Evolutionary conservation across 2,797 vertebrate genomes (phyloP).

Genomic region (Cichlasoma orientale): DNA sequence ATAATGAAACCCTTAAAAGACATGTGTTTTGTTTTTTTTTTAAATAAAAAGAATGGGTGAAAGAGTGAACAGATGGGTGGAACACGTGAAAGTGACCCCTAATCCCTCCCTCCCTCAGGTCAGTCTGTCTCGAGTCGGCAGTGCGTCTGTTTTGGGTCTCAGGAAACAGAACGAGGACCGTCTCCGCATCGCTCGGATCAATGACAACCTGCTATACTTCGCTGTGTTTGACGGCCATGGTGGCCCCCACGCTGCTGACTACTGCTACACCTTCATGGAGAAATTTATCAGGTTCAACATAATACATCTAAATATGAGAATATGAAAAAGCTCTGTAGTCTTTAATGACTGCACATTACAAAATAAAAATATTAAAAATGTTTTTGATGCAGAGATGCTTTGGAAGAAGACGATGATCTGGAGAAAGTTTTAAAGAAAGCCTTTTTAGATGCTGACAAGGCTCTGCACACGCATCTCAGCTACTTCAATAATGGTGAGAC

Average conservation of each 20-base stretch:
- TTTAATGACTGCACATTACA: not conserved
- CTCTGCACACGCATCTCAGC: constrained; percentile 83
- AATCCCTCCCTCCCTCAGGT: constrained; percentile 78
- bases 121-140: constrained; percentile 87
- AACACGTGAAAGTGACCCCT: not conserved
- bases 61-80: no score
- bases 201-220: constrained; percentile 88
- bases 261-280: constrained; percentile 91
- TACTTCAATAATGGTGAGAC: constrained; percentile 85
- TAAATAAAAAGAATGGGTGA: not conserved
- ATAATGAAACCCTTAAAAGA: no score
- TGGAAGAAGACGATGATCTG: constrained; percentile 87
- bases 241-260: constrained; percentile 89
- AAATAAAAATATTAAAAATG: not conserved
- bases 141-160: constrained; percentile 85
- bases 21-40: no score
- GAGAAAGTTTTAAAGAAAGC: constrained; percentile 88
- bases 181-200: constrained; percentile 81
- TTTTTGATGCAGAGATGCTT: constrained; percentile 79
- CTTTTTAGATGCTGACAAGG: constrained; percentile 89
- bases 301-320: not conserved
- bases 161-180: constrained; percentile 93
- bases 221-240: constrained; percentile 94
- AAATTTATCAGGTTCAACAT: constrained; percentile 83
- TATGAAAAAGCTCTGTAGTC: not conserved